These are phyloP conservation scores for Trichogramma pretiosum DNA, from an alignment of 1,140 invertebrate species.

Conservation along the genomic window DNA sequence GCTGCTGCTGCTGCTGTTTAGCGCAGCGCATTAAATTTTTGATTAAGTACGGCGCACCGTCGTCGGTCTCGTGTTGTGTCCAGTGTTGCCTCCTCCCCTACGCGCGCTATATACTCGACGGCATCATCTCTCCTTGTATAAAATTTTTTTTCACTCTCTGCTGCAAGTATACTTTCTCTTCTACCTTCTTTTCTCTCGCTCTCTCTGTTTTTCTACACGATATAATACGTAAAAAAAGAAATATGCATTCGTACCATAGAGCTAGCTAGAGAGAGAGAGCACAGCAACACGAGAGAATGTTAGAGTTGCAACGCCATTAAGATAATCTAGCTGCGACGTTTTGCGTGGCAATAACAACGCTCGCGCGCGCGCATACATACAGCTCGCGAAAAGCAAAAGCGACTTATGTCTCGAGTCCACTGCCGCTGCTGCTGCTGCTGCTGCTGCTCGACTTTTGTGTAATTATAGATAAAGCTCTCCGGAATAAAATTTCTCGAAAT, in stretches of 20 bases:
- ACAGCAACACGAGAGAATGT: not conserved
- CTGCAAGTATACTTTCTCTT: no score
- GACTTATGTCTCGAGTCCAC: conserved; percentile 11
- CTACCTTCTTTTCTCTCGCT: no score
- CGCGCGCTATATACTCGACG: no score
- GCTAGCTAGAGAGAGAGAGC: not conserved
- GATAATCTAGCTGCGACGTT: conserved; percentile 24
- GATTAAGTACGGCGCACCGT: conserved; percentile 3
- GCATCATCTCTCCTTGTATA: no score
- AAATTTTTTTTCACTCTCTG: no score
- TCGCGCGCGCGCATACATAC: no score
- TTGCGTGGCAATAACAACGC: no score
- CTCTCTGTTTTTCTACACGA: no score
- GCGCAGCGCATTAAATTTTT: conserved; percentile 16
- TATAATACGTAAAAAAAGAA: not conserved
- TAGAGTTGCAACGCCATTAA: conserved; percentile 30
- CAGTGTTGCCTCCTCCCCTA: no score
- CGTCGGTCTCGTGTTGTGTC: no score
- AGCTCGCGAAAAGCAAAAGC: not conserved
- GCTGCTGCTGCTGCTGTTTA: conserved; percentile 1
- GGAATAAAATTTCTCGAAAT: conserved; percentile 16
- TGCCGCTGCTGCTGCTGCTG: no score
- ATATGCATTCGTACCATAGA: no score
- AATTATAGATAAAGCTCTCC: conserved; percentile 22
- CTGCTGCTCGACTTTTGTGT: conserved; percentile 9